A percentile compares a stretch with the other conserved stretches of the same genome.
phyloP scores from a whole-genome alignment of 2,888 invertebrate species.

The Octonoba sinensis region DNA sequence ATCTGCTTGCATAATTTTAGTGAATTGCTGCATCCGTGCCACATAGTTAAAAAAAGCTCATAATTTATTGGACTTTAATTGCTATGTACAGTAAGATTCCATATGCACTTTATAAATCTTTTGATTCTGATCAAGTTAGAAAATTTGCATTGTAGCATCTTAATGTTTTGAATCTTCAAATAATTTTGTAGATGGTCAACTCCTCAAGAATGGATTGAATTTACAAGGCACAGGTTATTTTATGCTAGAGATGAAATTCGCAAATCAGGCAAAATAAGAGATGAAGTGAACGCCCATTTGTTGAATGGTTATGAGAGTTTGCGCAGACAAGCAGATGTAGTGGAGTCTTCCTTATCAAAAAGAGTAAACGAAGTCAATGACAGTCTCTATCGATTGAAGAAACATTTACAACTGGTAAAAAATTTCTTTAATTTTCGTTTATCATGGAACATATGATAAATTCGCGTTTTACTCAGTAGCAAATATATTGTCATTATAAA shows the following conservation, averaged over 20 bases:
- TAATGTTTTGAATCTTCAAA: no score
- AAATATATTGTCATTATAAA: no score
- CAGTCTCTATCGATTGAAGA: slow-evolving; percentile 78
- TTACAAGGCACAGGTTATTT: slow-evolving; percentile 82
- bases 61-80: no score
- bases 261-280: slow-evolving; percentile 80
- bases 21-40: no score
- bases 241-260: slow-evolving; percentile 82
- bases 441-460: background rate
- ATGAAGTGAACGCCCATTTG: slow-evolving; percentile 80
- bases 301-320: slow-evolving; percentile 84
- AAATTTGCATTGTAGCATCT: no score
- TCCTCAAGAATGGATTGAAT: slow-evolving; percentile 87
- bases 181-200: slow-evolving; percentile 79
- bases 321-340: slow-evolving; percentile 84
- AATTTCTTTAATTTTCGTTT: background rate
- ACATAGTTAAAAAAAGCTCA: no score
- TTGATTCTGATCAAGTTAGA: no score
- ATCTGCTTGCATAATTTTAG: no score
- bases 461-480: no score
- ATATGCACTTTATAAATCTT: no score
- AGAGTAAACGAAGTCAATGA: slow-evolving; percentile 84
- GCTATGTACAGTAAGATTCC: no score
- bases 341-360: slow-evolving; percentile 82
- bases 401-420: slow-evolving; percentile 74